Evolutionary conservation across 2,113 vertebrate species (phyloP), one percentile per base, ranked within the genome.

Genomic region (Tragelaphus scriptus): DNA sequence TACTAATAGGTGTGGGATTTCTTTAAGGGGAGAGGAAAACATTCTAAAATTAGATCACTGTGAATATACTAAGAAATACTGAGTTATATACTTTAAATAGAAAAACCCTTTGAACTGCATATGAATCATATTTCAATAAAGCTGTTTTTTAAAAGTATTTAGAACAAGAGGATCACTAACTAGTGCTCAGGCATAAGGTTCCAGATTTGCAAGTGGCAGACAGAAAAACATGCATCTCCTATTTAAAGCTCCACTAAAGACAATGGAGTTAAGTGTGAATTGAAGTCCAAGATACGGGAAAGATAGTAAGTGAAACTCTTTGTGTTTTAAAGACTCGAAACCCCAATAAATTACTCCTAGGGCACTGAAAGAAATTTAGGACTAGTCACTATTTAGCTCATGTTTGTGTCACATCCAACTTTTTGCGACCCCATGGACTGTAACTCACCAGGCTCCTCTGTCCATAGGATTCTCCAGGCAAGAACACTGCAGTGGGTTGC

Each of bases 341-440:
- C 23, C 12, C n/a, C 47, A 85, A 58, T 51, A 55, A 75, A 86
- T 28, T 36, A 63, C 86, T 87, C 47, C 23, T 28, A 89, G 44
- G 17, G n/a, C 58, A 55, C 26, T 44, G 59, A 95, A 96, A 96
- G 80, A 84, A 71, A 26, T 68, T 91, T 40, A 85, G 53, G 28
- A 58, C 3, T 36, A 53, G 23, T 81, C 53, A 65, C 23, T 68
- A 55, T 91, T 93, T 77, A 86, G 10, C 36, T 36, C n/a, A 40
- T 6, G 68, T 23, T 40, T 40, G 68, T 75, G n/a, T 75, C 0
- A 0, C 0, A 0, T 75, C 68, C 36, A 75, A 40, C 68, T 75
- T 5, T 68, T n/a, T 23, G 36, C 1, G 11, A 75, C 68, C 68
- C 68, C 21, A 40, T 75, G 19, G 21, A 75, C 19, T 75, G 32